Percentiles rank a stretch among this genome's conserved stretches.
Evolutionary conservation across 2,797 vertebrate species (phyloP).

Genomic region (Falco cherrug): DNA sequence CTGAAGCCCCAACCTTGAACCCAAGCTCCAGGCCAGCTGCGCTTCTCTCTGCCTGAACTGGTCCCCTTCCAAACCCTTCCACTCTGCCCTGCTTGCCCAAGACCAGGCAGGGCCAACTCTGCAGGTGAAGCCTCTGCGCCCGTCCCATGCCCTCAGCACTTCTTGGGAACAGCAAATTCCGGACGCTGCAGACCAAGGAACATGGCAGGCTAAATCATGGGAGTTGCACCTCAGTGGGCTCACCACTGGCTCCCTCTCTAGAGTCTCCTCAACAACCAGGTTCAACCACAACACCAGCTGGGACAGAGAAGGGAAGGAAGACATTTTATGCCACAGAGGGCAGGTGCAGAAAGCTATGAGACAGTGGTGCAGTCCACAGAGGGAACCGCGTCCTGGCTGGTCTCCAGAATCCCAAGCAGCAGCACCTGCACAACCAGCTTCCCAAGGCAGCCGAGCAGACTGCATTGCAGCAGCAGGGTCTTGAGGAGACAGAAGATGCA

Average conservation of each 20-base stretch:
- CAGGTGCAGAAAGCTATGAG: neutral
- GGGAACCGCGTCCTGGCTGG: neutral
- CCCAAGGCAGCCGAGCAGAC: neutral
- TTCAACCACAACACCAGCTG: neutral
- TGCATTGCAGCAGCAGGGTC: neutral
- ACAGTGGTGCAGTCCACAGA: accelerated
- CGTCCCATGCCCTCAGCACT: neutral
- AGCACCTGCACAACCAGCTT: neutral
- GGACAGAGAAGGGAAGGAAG: neutral
- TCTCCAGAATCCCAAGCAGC: conserved; percentile 17
- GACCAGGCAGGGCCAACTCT: neutral
- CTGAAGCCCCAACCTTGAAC: neutral
- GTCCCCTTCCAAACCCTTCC: neutral
- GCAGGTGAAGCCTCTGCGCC: neutral
- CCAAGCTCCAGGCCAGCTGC: neutral
- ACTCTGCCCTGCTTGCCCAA: neutral
- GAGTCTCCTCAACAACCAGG: neutral
- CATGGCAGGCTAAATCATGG: neutral
- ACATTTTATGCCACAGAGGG: neutral
- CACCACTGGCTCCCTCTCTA: neutral
- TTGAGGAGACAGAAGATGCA: neutral
- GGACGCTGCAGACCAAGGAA: neutral
- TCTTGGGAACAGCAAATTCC: neutral
- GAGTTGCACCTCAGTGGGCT: neutral
- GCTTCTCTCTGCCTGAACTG: neutral